Conservation (phyloP, 2,797 vertebrate genomes). For the Tragopan temminckii region DNA sequence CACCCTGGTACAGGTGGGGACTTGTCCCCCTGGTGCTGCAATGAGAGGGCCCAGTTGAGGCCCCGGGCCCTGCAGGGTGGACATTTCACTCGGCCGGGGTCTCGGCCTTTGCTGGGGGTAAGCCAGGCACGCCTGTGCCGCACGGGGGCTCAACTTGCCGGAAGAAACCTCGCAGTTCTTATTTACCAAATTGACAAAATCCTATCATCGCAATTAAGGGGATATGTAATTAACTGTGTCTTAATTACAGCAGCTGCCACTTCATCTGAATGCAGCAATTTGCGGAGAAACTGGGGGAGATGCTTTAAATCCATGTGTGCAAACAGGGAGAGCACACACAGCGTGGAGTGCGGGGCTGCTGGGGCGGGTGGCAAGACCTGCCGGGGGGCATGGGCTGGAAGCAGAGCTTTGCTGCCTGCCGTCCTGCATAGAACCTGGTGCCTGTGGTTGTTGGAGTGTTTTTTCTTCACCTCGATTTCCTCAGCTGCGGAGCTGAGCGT, state of each 20-base stretch:
- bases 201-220: slow-evolving; percentile 84
- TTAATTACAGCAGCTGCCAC: slow-evolving; percentile 86
- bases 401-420: rapidly evolving
- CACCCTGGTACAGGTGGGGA: neutral
- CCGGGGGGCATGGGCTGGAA: rapidly evolving
- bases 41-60: neutral
- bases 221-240: slow-evolving; percentile 85
- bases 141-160: slow-evolving; percentile 44
- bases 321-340: slow-evolving; percentile 76
- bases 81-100: rapidly evolving
- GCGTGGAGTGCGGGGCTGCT: neutral
- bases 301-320: slow-evolving; percentile 78
- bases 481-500: rapidly evolving
- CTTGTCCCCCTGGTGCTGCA: neutral
- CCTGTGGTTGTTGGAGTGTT: rapidly evolving
- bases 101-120: neutral
- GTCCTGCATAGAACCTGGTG: rapidly evolving
- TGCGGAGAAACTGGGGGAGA: slow-evolving; percentile 79
- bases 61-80: rapidly evolving
- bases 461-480: neutral
- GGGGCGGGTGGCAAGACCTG: neutral
- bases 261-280: slow-evolving; percentile 84
- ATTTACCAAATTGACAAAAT: slow-evolving; percentile 85
- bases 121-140: neutral
- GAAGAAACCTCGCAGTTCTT: slow-evolving; percentile 82